phyloP scores from a whole-genome alignment of 1,140 invertebrate species.

The Sitobion miscanthi region DNA sequence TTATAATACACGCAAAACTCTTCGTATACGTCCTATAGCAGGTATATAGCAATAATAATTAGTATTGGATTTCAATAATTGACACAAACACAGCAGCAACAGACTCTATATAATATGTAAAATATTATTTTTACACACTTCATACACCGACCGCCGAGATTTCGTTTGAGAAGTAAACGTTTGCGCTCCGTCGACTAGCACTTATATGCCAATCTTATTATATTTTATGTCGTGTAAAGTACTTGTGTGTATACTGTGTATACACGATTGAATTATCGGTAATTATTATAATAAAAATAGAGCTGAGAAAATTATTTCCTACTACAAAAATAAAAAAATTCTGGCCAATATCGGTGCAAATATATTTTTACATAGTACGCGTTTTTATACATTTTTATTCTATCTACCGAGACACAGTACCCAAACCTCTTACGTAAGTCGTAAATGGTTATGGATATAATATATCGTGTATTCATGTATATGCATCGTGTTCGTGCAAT shows the following conservation, averaged over 20 bases:
- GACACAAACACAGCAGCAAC: not conserved
- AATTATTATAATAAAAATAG: not conserved
- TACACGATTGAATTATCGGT: not conserved
- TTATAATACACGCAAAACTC: slow-evolving; percentile 24
- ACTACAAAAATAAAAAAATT: not conserved
- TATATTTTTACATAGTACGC: too few relatives aligned
- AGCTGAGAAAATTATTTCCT: not conserved
- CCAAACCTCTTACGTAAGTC: not conserved
- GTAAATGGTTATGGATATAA: not conserved
- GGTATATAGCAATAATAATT: not conserved
- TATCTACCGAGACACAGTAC: not conserved
- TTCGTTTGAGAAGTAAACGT: not conserved
- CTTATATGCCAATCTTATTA: not conserved
- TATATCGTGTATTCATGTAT: not conserved
- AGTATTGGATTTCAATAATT: slow-evolving; percentile 5
- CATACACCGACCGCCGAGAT: not conserved
- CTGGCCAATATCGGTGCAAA: not conserved
- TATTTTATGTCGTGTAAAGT: not conserved
- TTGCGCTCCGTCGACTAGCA: not conserved
- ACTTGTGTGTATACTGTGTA: not conserved
- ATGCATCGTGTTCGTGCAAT: not conserved
- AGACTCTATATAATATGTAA: not conserved
- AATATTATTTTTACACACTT: too few relatives aligned
- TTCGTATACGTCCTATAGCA: not conserved
- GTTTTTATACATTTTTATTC: not conserved